phyloP scores from a whole-genome alignment of 2,113 vertebrate genomes.

The Piaya cayana region DNA sequence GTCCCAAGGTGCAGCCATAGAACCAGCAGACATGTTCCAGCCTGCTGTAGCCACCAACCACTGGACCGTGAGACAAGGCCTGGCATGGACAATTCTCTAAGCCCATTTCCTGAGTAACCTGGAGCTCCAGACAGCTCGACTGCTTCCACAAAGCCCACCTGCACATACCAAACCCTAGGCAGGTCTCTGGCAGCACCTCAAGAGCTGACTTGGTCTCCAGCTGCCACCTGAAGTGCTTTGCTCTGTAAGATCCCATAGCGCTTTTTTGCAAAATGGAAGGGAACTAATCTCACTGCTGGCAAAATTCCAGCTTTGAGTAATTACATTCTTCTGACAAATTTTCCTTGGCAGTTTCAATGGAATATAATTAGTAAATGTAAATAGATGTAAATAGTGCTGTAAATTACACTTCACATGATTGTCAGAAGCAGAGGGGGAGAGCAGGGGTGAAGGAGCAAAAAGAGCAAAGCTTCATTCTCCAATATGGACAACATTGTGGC shows the following conservation, averaged over 20 bases:
- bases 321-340: slow-evolving; percentile 71
- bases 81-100: background rate
- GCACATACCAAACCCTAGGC: background rate
- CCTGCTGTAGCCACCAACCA: background rate
- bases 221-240: background rate
- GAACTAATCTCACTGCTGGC: slow-evolving; percentile 52
- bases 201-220: background rate
- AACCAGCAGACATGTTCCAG: background rate
- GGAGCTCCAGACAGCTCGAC: background rate
- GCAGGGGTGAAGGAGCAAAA: background rate
- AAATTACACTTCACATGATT: slow-evolving; percentile 30
- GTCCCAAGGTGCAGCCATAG: background rate
- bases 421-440: background rate
- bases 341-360: slow-evolving; percentile 55
- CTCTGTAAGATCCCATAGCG: background rate
- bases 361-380: slow-evolving; percentile 71
- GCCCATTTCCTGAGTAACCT: background rate
- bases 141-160: background rate
- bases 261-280: slow-evolving; percentile 30
- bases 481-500: background rate
- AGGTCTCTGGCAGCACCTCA: background rate
- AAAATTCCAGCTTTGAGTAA: slow-evolving; percentile 55
- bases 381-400: slow-evolving; percentile 62
- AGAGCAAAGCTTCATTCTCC: background rate
- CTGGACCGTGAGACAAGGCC: background rate